Percentiles rank a stretch among this genome's conserved stretches.
Conservation (phyloP, 2,888 invertebrate genomes). For the Luperina nickerlii region DNA sequence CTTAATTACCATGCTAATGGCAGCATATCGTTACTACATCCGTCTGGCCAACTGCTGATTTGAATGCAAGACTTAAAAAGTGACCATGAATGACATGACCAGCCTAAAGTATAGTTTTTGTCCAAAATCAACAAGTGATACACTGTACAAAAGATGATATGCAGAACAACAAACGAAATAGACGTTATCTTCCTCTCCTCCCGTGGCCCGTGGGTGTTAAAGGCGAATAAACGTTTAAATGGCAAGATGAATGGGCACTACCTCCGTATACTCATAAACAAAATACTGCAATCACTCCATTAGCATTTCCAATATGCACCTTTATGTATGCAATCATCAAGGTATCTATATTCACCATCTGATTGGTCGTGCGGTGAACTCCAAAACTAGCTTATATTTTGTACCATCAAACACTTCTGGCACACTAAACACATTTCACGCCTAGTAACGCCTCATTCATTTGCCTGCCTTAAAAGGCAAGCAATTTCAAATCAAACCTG, state of each 20-base stretch:
- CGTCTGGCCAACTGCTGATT: constrained; percentile 64
- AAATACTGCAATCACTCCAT: constrained; percentile 16
- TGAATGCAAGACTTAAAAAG: constrained; percentile 33
- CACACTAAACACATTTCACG: constrained; percentile 23
- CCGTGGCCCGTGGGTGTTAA: constrained; percentile 32
- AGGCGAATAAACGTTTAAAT: constrained; percentile 31
- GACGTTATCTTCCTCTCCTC: not conserved
- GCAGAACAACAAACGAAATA: constrained; percentile 20
- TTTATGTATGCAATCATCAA: not conserved
- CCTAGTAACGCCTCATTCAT: constrained; percentile 24
- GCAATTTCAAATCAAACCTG: constrained; percentile 58
- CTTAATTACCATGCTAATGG: constrained; percentile 79
- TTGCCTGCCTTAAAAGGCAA: constrained; percentile 39
- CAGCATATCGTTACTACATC: constrained; percentile 78
- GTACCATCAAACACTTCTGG: not conserved
- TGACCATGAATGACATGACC: not conserved
- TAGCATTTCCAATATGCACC: constrained; percentile 7
- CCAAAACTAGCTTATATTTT: not conserved
- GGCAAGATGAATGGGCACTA: constrained; percentile 29
- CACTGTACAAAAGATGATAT: not conserved
- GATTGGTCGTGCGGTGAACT: not conserved
- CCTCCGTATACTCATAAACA: constrained; percentile 13
- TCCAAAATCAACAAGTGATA: not conserved
- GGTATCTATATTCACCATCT: not conserved
- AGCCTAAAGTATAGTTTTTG: not conserved